These are phyloP conservation scores for Agrochola lota DNA, from an alignment of 2,888 invertebrate species.

Conservation along the genomic window DNA sequence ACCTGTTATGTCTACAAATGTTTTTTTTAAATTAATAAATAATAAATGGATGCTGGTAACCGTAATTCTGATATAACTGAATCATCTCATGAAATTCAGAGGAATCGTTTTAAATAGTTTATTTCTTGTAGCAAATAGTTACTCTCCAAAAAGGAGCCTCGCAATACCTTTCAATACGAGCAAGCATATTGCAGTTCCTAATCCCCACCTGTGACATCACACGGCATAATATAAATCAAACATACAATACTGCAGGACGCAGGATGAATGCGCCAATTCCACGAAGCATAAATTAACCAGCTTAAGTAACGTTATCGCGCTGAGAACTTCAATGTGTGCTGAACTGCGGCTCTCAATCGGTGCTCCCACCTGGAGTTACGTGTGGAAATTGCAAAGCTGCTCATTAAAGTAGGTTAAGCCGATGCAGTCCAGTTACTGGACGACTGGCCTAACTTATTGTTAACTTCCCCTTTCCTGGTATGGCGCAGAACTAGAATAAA, in stretches of 20 bases:
- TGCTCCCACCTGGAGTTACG: conserved; percentile 54
- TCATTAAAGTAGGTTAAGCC: conserved; percentile 52
- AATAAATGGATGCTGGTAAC: neutral
- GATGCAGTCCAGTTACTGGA: conserved; percentile 30
- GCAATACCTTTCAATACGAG: neutral
- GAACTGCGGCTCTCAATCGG: conserved; percentile 53
- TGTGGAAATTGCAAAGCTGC: conserved; percentile 58
- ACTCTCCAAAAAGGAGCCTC: neutral
- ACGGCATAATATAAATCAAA: conserved; percentile 32
- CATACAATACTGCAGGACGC: conserved; percentile 23
- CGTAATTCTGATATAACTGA: too few species aligned
- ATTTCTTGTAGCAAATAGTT: neutral
- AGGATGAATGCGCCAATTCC: conserved; percentile 35
- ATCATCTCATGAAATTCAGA: neutral
- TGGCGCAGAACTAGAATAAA: conserved; percentile 12
- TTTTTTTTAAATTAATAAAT: too few species aligned
- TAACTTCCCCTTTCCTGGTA: conserved; percentile 11
- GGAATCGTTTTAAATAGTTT: neutral
- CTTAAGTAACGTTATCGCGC: conserved; percentile 55
- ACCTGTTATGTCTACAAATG: too few species aligned
- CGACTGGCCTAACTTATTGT: conserved; percentile 45
- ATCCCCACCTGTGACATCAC: conserved; percentile 5
- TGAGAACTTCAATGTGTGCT: conserved; percentile 58
- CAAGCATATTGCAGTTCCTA: conserved; percentile 14
- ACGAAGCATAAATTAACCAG: conserved; percentile 57